These are phyloP conservation scores for Drosophila pruinosa DNA, from an alignment of 1,140 invertebrate genomes.

Conservation along the genomic window DNA sequence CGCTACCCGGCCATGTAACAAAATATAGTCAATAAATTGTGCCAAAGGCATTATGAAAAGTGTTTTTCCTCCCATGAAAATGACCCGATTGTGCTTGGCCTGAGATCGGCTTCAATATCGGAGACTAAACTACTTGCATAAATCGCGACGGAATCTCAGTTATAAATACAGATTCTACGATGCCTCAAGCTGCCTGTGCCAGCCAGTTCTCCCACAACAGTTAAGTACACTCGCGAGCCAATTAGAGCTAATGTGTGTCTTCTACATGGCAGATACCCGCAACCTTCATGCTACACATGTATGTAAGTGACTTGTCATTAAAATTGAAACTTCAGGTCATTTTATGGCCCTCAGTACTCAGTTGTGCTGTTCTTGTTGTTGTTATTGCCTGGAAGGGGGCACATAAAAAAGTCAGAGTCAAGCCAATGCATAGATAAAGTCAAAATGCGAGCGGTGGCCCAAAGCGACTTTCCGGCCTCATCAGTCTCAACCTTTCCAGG, in stretches of 20 bases:
- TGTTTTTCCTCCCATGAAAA: constrained; percentile 1
- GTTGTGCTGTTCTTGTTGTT: constrained; percentile 40
- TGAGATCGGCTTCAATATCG: not conserved
- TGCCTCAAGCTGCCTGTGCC: too few species aligned
- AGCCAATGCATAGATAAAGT: constrained; percentile 59
- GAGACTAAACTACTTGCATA: not conserved
- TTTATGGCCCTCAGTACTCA: constrained; percentile 53
- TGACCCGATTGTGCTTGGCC: not conserved
- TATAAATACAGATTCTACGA: too few species aligned
- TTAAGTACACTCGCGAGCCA: constrained; percentile 22
- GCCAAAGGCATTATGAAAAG: constrained; percentile 44
- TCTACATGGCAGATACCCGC: constrained; percentile 15
- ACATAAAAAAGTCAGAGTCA: constrained; percentile 43
- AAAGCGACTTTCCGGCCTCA: constrained; percentile 22
- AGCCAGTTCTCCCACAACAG: not conserved
- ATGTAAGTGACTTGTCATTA: constrained; percentile 75
- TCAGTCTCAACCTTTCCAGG: constrained; percentile 39
- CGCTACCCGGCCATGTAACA: constrained; percentile 19
- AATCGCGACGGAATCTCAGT: not conserved
- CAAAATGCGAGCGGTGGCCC: constrained; percentile 4
- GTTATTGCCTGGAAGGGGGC: not conserved
- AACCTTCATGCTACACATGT: constrained; percentile 37
- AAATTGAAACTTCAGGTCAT: constrained; percentile 72
- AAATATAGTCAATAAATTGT: constrained; percentile 67
- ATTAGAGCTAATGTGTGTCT: constrained; percentile 49